Percentiles rank a stretch among this genome's conserved stretches.
These are phyloP conservation scores for Poeciliopsis presidionis DNA, from an alignment of 2,797 vertebrate genomes.

Conservation along the genomic window DNA sequence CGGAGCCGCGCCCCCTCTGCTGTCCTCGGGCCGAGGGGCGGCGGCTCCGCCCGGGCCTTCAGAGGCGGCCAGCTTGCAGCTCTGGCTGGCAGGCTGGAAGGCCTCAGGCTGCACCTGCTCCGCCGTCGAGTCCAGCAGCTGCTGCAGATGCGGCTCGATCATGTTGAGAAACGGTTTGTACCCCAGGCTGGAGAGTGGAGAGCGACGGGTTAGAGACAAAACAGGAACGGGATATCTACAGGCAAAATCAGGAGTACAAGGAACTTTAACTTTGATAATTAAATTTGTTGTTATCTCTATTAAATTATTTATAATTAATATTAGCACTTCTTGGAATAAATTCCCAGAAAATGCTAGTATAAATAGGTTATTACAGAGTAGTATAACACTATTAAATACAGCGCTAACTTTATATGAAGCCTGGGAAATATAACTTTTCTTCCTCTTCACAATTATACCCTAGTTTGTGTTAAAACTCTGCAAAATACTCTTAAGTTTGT, in stretches of 20 bases:
- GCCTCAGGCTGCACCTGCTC: constrained; percentile 89
- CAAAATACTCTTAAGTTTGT: neutral
- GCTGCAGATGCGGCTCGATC: constrained; percentile 94
- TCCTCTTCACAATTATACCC: neutral
- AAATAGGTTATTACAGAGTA: neutral
- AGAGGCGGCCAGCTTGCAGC: constrained; percentile 83
- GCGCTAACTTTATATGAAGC: neutral
- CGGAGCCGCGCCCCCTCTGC: constrained; percentile 73
- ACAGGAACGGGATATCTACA: neutral
- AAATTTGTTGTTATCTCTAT: neutral
- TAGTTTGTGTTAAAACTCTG: neutral
- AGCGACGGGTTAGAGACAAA: neutral
- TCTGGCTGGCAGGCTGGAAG: constrained; percentile 85
- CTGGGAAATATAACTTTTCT: neutral
- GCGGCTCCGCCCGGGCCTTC: constrained; percentile 61
- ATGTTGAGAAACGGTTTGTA: constrained; percentile 96
- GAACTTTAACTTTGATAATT: neutral
- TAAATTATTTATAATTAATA: neutral
- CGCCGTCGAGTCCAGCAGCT: constrained; percentile 83
- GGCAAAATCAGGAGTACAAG: neutral
- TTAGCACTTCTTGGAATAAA: neutral
- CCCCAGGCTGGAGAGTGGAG: constrained; percentile 83
- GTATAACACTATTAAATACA: neutral
- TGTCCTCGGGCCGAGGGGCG: constrained; percentile 82
- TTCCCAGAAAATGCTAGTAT: neutral